phyloP scores from a whole-genome alignment of 2,797 vertebrate species.

The Pipistrellus kuhlii region DNA sequence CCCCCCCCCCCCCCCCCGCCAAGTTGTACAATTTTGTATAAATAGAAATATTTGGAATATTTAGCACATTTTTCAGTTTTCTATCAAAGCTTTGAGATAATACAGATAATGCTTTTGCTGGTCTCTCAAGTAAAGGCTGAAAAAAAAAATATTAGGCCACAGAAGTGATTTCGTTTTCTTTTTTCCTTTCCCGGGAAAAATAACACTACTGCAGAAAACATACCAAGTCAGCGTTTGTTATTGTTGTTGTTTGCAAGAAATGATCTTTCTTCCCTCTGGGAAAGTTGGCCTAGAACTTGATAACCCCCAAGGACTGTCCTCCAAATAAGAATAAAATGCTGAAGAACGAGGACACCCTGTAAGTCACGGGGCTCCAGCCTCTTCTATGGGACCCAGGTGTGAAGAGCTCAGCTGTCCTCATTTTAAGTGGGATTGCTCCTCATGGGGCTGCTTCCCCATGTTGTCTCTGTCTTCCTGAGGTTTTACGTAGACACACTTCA shows the following conservation, averaged over 20 bases:
- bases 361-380: background rate
- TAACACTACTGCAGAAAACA: background rate
- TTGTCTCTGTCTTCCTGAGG: rapidly evolving
- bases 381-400: background rate
- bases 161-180: slow-evolving; percentile 27
- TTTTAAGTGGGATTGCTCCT: background rate
- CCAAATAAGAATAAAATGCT: background rate
- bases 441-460: rapidly evolving
- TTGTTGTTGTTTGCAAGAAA: slow-evolving; percentile 20
- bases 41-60: background rate
- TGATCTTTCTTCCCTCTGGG: background rate
- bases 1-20: background rate
- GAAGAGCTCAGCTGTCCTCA: background rate
- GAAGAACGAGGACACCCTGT: background rate
- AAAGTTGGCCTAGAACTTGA: background rate
- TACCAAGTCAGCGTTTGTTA: background rate
- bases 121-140: slow-evolving; percentile 8
- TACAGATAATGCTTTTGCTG: background rate
- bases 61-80: slow-evolving; percentile 42
- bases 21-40: slow-evolving; percentile 13
- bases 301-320: background rate
- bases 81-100: slow-evolving; percentile 13
- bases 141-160: slow-evolving; percentile 1
- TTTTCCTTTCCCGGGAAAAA: background rate
- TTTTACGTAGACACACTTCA: background rate